Evolutionary conservation across 1,140 invertebrate genomes (phyloP), one percentile per base, ranked within the genome.

Genomic region (Eumaeus atala): DNA sequence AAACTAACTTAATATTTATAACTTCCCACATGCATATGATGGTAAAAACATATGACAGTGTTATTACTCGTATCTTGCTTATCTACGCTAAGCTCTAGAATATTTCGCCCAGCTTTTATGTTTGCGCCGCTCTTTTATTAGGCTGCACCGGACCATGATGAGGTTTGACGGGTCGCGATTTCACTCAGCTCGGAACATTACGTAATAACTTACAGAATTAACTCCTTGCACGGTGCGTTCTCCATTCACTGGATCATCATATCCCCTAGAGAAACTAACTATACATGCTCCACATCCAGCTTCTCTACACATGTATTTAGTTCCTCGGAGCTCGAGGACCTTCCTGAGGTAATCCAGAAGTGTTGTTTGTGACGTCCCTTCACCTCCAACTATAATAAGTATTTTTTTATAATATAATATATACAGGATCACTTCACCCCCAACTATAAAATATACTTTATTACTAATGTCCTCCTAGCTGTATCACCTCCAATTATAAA

Each of bases 221-320:
- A 88, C 62, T 56, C 64, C 70, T 77, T 89, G 88, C 51, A 84
- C 84, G n/a, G 77, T 88, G 1, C 77, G 61, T 7, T 90, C 16
- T 9, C 14, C 40, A 44, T 9, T 16, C 9, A 16, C 40, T 16
- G 12, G 9, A 44, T 44, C 40, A 44, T 44, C 88, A 64, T 92
- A 85, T 8, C 67, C 69, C 10, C 80, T 73, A 52, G 77, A 86
- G 0, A 91, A 90, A 9, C 91, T 81, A 7, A 95, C 94, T 21
- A 94, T 87, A 70, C 95, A 96, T 1, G 90, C 89, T 0, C 95
- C 95, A 70, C 95, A 96, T 7, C 94, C 94, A 40, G 94, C 95
- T 81, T 96, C 94, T 17, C 87, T 80, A 67, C 95, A 96, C 91
- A 93, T 93, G 36, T 88, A 89, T 75, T 96, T 96, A 1, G 94